These are phyloP conservation scores for Morpho helenor DNA, from an alignment of 2,888 invertebrate species.

Conservation along the genomic window DNA sequence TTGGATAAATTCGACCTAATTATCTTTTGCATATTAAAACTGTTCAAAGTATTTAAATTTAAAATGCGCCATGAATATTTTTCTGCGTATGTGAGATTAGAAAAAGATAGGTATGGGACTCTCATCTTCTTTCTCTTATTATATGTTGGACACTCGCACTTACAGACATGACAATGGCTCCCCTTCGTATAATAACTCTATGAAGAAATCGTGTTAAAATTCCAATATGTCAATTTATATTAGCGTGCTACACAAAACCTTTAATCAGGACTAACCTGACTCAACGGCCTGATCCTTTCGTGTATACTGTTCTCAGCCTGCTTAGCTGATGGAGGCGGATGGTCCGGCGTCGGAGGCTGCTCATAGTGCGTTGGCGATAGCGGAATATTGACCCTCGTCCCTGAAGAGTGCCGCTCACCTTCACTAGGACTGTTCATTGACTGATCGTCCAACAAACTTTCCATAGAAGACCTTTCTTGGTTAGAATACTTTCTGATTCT, in stretches of 20 bases:
- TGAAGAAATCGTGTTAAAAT: too few relatives aligned
- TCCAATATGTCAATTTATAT: neutral
- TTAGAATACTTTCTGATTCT: constrained; percentile 71
- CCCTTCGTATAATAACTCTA: too few relatives aligned
- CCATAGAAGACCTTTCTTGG: constrained; percentile 77
- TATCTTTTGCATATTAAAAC: too few relatives aligned
- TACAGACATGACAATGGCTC: too few relatives aligned
- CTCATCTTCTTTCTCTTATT: too few relatives aligned
- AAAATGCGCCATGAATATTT: too few relatives aligned
- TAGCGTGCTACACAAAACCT: constrained; percentile 13
- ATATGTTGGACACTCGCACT: too few relatives aligned
- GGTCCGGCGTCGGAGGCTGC: constrained; percentile 96
- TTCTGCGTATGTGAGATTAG: neutral
- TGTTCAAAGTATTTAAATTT: too few relatives aligned
- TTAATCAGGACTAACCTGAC: constrained; percentile 86
- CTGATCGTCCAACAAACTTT: constrained; percentile 80
- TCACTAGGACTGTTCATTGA: constrained; percentile 74
- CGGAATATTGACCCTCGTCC: constrained; percentile 78
- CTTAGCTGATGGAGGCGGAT: constrained; percentile 94
- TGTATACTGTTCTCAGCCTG: constrained; percentile 94
- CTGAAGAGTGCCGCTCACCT: constrained; percentile 64
- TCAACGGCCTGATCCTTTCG: constrained; percentile 92
- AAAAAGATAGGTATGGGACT: too few relatives aligned
- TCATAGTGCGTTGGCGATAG: constrained; percentile 93
- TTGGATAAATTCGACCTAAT: too few relatives aligned